Conservation (phyloP, 2,888 invertebrate genomes). For the Reticulitermes lucifugus region DNA sequence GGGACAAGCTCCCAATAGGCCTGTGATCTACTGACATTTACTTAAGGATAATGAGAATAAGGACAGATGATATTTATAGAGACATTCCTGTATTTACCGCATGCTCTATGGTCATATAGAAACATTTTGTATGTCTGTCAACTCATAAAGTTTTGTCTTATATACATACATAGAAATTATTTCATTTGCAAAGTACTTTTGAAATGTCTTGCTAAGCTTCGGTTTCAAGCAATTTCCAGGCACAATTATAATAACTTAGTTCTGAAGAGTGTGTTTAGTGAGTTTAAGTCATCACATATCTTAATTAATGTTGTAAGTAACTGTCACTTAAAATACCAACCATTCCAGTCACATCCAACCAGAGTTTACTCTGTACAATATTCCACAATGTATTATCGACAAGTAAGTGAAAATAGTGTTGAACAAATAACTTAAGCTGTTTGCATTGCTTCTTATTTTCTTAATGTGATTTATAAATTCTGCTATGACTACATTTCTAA, state of each 20-base stretch:
- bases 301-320: conserved; percentile 1
- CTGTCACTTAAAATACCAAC: conserved; percentile 7
- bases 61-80: neutral
- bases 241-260: neutral
- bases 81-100: neutral
- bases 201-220: neutral
- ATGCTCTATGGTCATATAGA: neutral
- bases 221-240: neutral
- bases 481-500: no score
- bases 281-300: conserved; percentile 26
- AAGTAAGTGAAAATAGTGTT: no score
- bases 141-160: conserved; percentile 14
- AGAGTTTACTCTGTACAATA: neutral
- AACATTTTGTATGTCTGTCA: neutral
- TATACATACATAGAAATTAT: neutral
- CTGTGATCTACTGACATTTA: neutral
- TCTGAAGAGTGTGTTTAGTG: conserved; percentile 1
- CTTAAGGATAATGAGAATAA: neutral
- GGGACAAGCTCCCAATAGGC: neutral
- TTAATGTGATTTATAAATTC: no score
- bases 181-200: conserved; percentile 11
- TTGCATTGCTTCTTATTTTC: no score
- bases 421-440: no score
- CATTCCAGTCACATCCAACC: conserved; percentile 33
- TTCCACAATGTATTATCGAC: no score